Evolutionary conservation across 2,797 vertebrate genomes (phyloP).

Genomic region (Varecia variegata): DNA sequence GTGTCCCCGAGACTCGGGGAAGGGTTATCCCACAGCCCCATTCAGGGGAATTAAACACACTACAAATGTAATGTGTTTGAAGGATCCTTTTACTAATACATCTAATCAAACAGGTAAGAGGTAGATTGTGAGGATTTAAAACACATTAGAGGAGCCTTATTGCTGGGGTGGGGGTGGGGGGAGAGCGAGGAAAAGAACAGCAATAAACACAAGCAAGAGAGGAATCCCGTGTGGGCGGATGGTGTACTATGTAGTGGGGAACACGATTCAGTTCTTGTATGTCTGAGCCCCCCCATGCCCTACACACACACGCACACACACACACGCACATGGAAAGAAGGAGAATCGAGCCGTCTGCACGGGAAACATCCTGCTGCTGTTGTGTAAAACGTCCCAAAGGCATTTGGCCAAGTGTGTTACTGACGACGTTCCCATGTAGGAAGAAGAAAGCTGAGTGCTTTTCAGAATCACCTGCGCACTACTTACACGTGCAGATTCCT

Average conservation of each 20-base stretch:
- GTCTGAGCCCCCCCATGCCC: background rate
- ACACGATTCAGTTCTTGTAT: background rate
- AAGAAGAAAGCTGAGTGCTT: too few species aligned
- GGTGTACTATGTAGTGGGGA: background rate
- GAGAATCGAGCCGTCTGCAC: background rate
- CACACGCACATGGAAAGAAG: background rate
- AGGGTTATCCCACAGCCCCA: background rate
- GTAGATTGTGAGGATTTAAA: background rate
- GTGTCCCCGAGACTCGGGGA: background rate
- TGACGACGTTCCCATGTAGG: background rate
- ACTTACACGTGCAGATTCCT: background rate
- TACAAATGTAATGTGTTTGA: background rate
- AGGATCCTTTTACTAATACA: background rate
- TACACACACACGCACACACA: background rate
- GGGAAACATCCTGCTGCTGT: background rate
- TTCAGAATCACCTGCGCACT: background rate
- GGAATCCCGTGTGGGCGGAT: background rate
- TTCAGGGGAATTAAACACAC: background rate
- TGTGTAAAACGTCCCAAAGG: background rate
- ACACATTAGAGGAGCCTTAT: background rate
- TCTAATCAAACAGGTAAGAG: background rate
- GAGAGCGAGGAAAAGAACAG: background rate
- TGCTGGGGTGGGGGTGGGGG: rapidly evolving
- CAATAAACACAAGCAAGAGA: background rate
- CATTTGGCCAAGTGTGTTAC: background rate